Evolutionary conservation across 2,888 invertebrate genomes (phyloP).

Genomic region (Ichneumoninae sp.): DNA sequence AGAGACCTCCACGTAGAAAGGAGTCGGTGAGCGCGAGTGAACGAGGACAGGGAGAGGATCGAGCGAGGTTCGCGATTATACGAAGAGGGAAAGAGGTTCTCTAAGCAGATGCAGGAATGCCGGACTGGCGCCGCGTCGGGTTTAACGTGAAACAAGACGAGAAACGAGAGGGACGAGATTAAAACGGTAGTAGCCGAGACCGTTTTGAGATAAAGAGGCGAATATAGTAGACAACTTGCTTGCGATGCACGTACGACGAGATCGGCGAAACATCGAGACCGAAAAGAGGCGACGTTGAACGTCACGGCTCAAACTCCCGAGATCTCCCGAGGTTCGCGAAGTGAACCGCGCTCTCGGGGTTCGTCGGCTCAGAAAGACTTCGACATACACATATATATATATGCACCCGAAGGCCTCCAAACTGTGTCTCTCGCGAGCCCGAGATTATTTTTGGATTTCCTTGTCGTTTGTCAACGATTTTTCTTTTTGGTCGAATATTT

Average conservation of each 20-base stretch:
- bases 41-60: not conserved
- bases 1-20: constrained; percentile 2
- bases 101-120: constrained; percentile 83
- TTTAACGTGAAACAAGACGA: constrained; percentile 71
- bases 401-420: constrained; percentile 31
- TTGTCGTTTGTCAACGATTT: constrained; percentile 50
- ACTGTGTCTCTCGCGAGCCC: constrained; percentile 40
- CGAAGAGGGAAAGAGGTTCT: constrained; percentile 59
- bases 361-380: constrained; percentile 9
- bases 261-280: constrained; percentile 43
- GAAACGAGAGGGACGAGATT: constrained; percentile 63
- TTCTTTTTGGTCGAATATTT: constrained; percentile 22
- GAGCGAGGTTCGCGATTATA: constrained; percentile 6
- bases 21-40: constrained; percentile 26
- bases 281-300: not conserved
- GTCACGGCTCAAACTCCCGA: not conserved
- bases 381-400: constrained; percentile 29
- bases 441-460: constrained; percentile 63
- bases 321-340: not conserved
- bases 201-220: constrained; percentile 58
- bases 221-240: constrained; percentile 56
- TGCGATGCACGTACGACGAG: constrained; percentile 45
- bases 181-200: constrained; percentile 33
- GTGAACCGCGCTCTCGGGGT: not conserved
- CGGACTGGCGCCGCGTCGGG: constrained; percentile 78